Conservation (phyloP, 1,140 invertebrate species). For the Drosophila virilis region DNA sequence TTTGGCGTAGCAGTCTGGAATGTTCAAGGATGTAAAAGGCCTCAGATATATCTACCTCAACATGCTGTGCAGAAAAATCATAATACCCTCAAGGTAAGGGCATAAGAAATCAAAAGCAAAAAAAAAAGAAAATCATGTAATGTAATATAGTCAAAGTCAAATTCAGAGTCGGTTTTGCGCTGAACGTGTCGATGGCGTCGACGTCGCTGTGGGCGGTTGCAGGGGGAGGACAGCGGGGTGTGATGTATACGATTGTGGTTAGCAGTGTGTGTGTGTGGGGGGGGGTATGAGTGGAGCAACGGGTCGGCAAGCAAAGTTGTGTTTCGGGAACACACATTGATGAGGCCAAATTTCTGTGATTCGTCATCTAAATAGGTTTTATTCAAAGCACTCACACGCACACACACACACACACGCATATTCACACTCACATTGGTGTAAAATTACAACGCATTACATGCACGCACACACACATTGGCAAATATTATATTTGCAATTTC, state of each 20-base stretch:
- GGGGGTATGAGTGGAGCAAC: background rate
- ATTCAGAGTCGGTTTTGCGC: conserved; percentile 28
- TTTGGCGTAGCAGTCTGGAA: no score
- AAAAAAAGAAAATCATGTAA: conserved; percentile 64
- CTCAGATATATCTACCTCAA: background rate
- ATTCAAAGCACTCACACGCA: conserved; percentile 33
- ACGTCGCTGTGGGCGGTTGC: background rate
- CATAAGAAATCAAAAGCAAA: conserved; percentile 12
- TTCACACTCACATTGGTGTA: conserved; percentile 25
- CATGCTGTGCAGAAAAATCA: conserved; percentile 8
- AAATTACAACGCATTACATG: conserved; percentile 69
- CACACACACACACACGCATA: conserved; percentile 35
- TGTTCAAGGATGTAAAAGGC: background rate
- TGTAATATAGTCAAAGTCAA: conserved; percentile 72
- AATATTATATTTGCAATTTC: conserved; percentile 1
- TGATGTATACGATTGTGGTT: conserved; percentile 3
- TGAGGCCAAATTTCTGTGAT: conserved; percentile 81
- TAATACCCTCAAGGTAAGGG: background rate
- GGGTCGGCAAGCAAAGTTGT: conserved; percentile 39
- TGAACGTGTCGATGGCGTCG: conserved; percentile 41
- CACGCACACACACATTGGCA: conserved; percentile 36
- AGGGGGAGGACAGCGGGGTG: conserved; percentile 17
- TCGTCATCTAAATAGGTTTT: conserved; percentile 81
- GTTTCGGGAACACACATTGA: conserved; percentile 68
- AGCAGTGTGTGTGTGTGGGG: background rate